Evolutionary conservation across 2,797 vertebrate species (phyloP), one percentile per base, ranked within the genome.

Genomic region (Columba guinea): DNA sequence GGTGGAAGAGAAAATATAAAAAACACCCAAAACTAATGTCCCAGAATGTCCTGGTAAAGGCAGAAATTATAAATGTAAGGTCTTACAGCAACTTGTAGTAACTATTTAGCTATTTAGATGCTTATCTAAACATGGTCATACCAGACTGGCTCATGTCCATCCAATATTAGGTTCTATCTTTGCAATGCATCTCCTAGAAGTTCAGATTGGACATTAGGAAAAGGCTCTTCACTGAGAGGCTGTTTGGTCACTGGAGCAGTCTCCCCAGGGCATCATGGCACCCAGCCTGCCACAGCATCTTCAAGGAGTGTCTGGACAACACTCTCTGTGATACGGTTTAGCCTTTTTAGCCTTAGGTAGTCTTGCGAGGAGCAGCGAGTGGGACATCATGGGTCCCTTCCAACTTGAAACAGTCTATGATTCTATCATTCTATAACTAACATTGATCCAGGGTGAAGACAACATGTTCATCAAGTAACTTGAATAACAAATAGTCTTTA

Each of bases 291-390:
- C 52, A 58, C 18, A 79, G 35, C 51, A 10, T 46, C 44, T 46
- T 64, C 34, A 41, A 17, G n/a, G 15, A 65, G 7, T 2, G 0
- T 65, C 59, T 65, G 34, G 23, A 44, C 0, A 2, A 67, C 1
- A 5, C 18, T 73, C 20, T 74, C 74, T 37, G 46, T 28, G 28
- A 11, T 32, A 24, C 24, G 20, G 37, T 52, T 52, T 52, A 34
- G 5, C 26, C 10, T 41, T 41, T 52, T 52, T 52, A 34, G 5
- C 26, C 10, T 32, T 41, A 49, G 41, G 74, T 39, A 49, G 30
- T 41, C 30, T 18, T 64, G 27, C 0, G 2, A 52, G 27, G 26
- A 59, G 67, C 11, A 51, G 14, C 11, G 18, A 51, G 14, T 32
- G 56, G 30, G 18, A 37, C 12, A 8, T 48, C 39, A 49, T 2